Conservation (phyloP, 2,113 vertebrate genomes). For the Rhea pennata region DNA sequence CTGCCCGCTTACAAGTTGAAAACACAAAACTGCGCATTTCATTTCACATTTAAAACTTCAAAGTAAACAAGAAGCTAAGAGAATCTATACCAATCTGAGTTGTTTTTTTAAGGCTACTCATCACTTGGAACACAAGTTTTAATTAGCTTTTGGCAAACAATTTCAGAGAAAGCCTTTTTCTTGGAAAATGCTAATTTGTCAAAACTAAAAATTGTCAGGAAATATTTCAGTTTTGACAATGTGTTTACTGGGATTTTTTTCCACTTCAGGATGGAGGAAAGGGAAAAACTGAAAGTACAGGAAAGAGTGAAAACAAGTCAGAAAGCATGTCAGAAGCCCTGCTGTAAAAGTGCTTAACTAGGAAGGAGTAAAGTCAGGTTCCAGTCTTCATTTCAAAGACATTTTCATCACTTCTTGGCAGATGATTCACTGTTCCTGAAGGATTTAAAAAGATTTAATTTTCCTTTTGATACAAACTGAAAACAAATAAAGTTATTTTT, state of each 20-base stretch:
- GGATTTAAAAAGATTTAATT: neutral
- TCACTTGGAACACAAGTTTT: constrained; percentile 33
- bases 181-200: neutral
- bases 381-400: neutral
- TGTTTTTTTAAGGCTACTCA: neutral
- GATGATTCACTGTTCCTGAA: neutral
- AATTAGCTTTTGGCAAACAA: constrained; percentile 24
- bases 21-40: neutral
- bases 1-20: neutral
- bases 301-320: neutral
- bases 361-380: neutral
- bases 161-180: constrained; percentile 2
- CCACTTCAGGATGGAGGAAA: accelerated
- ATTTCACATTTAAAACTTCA: neutral
- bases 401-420: neutral
- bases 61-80: neutral
- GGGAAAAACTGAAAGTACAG: neutral
- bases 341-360: neutral
- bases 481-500: neutral
- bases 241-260: neutral
- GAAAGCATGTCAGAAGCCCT: neutral
- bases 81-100: neutral
- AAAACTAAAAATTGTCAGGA: neutral
- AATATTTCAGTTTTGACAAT: neutral
- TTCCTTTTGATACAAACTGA: neutral